phyloP scores from a whole-genome alignment of 2,888 invertebrate species.

The Heliconius ismenius region DNA sequence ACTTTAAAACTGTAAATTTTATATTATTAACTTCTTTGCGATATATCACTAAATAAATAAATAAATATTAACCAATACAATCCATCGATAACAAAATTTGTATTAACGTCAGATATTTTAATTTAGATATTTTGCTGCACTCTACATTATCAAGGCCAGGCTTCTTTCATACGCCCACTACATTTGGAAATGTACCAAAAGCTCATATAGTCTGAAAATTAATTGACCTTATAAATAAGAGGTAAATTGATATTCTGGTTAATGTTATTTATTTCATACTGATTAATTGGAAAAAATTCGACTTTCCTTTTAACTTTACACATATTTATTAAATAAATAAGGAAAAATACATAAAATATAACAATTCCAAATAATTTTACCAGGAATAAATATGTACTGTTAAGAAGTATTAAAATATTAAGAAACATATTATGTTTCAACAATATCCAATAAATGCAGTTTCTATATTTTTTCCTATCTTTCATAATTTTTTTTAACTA shows the following conservation, averaged over 20 bases:
- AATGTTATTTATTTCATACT: neutral
- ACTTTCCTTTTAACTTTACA: neutral
- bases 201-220: neutral
- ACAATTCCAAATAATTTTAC: neutral
- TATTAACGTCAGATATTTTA: slow-evolving; percentile 2
- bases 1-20: neutral
- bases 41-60: neutral
- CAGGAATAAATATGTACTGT: no score
- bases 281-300: neutral
- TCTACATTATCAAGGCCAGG: neutral
- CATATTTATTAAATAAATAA: neutral
- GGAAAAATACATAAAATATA: neutral
- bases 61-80: neutral
- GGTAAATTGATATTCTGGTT: neutral
- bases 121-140: slow-evolving; percentile 6
- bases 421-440: no score
- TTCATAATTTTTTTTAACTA: no score
- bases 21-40: neutral
- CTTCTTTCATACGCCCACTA: neutral
- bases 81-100: neutral
- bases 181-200: neutral
- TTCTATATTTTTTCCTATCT: no score
- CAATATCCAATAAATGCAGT: no score
- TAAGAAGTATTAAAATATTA: no score
- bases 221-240: neutral